Percentiles rank a stretch among this genome's conserved stretches.
Evolutionary conservation across 2,113 vertebrate genomes (phyloP).

Genomic region (Myotis brandtii): DNA sequence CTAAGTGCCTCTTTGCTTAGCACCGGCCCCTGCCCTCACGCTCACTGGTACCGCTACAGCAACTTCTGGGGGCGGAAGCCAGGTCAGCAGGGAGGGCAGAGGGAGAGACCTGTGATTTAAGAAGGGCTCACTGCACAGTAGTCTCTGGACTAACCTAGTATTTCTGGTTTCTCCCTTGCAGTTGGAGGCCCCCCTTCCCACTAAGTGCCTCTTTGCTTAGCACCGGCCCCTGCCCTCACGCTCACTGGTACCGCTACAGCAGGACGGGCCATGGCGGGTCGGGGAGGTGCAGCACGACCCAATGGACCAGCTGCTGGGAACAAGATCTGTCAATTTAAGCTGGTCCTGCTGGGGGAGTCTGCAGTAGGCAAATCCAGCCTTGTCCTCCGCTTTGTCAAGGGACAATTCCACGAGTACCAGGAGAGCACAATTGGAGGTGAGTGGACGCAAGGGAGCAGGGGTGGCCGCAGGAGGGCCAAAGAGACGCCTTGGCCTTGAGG

Average conservation of each 20-base stretch:
- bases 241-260: constrained; percentile 74
- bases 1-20: constrained; percentile 79
- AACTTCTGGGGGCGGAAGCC: too few relatives aligned
- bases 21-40: constrained; percentile 59
- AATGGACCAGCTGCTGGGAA: constrained; percentile 95
- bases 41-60: constrained; percentile 74
- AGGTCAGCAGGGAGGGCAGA: not conserved
- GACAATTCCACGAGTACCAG: constrained; percentile 99
- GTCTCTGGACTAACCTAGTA: not conserved
- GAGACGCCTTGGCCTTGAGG: not conserved
- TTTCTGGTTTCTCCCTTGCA: constrained; percentile 71
- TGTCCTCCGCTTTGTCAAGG: constrained; percentile 98
- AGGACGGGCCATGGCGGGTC: constrained; percentile 92
- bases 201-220: constrained; percentile 79
- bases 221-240: constrained; percentile 59
- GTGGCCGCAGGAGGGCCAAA: not conserved
- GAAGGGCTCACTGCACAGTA: not conserved
- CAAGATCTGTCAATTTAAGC: constrained; percentile 99
- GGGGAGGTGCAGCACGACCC: constrained; percentile 95
- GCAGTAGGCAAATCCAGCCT: constrained; percentile 99
- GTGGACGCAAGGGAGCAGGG: not conserved
- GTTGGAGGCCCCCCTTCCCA: constrained; percentile 82
- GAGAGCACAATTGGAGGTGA: constrained; percentile 99
- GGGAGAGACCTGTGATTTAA: not conserved
- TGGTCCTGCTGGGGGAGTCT: constrained; percentile 96